A percentile compares a stretch with the other conserved stretches of the same genome.
These are phyloP conservation scores for Chrysolophus pictus DNA, from an alignment of 2,797 vertebrate species.

Conservation along the genomic window DNA sequence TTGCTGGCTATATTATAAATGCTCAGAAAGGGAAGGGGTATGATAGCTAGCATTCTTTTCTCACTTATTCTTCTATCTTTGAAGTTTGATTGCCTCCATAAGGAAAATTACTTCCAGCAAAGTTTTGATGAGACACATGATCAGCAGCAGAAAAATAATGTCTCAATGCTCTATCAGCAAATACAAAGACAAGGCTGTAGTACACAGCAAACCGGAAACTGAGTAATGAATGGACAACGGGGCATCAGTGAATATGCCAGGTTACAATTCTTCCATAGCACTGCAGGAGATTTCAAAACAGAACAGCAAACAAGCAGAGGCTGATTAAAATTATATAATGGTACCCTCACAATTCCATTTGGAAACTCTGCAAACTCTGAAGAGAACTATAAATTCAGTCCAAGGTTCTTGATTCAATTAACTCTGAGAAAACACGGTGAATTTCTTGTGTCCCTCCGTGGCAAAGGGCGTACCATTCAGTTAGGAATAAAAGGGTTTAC, in stretches of 20 bases:
- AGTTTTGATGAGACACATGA: constrained; percentile 2
- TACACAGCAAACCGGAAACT: not conserved
- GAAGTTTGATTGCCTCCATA: not conserved
- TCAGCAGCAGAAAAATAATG: not conserved
- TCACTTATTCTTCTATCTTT: not conserved
- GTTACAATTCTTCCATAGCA: not conserved
- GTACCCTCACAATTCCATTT: not conserved
- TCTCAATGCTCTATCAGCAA: constrained; percentile 27
- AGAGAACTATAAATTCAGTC: not conserved
- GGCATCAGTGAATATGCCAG: not conserved
- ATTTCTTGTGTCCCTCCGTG: not conserved
- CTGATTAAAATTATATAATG: constrained; percentile 20
- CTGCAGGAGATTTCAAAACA: constrained; percentile 10
- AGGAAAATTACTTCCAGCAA: constrained; percentile 15
- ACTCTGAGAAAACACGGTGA: not conserved
- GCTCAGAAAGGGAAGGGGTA: not conserved
- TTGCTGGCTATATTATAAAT: not conserved
- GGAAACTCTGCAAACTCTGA: not conserved
- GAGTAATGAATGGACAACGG: constrained; percentile 19
- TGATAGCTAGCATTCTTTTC: not conserved
- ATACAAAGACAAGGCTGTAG: not conserved
- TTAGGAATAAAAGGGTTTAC: not conserved
- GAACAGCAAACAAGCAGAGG: not conserved
- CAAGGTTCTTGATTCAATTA: not conserved
- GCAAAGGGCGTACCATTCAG: not conserved